Evolutionary conservation across 2,113 vertebrate genomes (phyloP).

Genomic region (Anseranas semipalmata): DNA sequence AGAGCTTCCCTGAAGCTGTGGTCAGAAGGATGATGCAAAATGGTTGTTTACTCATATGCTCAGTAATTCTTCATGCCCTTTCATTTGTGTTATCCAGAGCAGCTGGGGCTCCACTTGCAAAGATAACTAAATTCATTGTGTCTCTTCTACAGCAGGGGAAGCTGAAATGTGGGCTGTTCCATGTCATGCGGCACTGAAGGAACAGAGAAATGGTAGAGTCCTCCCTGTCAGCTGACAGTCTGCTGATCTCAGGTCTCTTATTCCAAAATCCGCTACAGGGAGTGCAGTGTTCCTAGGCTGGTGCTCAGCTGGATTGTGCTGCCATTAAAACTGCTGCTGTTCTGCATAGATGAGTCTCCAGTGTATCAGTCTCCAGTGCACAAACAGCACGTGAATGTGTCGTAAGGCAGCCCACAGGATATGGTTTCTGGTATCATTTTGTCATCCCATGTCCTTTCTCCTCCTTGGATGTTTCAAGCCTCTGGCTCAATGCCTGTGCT

Average conservation of each 20-base stretch:
- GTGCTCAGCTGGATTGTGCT: background rate
- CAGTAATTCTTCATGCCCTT: background rate
- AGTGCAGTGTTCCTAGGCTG: accelerated
- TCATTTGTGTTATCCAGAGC: background rate
- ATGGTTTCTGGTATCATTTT: background rate
- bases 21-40: too few relatives aligned
- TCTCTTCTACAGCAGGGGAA: background rate
- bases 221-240: constrained; percentile 29
- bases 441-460: background rate
- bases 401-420: background rate
- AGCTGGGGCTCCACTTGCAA: background rate
- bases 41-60: too few relatives aligned
- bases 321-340: accelerated
- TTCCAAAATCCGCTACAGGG: background rate
- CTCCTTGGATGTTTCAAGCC: background rate
- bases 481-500: background rate
- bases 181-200: background rate
- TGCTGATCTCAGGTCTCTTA: background rate
- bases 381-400: accelerated
- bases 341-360: accelerated
- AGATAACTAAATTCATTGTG: background rate
- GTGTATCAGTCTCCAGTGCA: accelerated
- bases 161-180: background rate
- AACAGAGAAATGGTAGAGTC: background rate
- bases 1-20: too few relatives aligned